phyloP scores from a whole-genome alignment of 2,113 vertebrate genomes.

The Rattus norvegicus region GRCr8 NC_086032.1:21945001-21945500 shows the following conservation, averaged over 20 bases:
- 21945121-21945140: neutral
- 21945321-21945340: neutral
- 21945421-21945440: neutral
- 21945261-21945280: neutral
- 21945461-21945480: neutral
- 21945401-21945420: neutral
- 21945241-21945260: neutral
- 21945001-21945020: neutral
- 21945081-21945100: neutral
- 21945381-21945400: neutral
- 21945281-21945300: slow-evolving; percentile 32
- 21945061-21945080: neutral
- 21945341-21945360: neutral
- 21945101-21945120: neutral
- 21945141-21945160: neutral
- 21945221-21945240: neutral
- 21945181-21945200: neutral
- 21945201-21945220: neutral
- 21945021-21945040: neutral
- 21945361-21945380: neutral
- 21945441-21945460: neutral
- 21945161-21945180: neutral
- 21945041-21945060: neutral
- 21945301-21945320: neutral
- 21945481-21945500: neutral